Base-by-base conservation (phyloP, 2,113 vertebrate genomes). In the Alosa alosa region DNA sequence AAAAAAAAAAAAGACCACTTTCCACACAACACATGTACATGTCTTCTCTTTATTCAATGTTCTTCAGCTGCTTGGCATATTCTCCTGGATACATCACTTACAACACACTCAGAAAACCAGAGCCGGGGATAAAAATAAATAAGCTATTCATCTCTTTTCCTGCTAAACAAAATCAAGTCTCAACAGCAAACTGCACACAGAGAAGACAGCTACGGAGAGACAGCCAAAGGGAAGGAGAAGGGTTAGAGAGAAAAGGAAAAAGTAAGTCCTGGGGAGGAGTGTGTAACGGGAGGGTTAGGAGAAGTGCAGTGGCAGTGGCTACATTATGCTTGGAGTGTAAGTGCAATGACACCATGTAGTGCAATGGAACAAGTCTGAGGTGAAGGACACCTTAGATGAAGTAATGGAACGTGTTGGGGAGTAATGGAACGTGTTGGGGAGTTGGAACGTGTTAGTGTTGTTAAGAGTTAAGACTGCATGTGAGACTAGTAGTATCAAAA, bases 41-140 rank as follows among this genome's bases (percentile, higher is more conserved):
- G 87, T 87, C 82, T 7, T 82, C 87, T 89, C 84, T 94, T 95
- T 94, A 93, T 93, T 93, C 49, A 81, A 55, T 49, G 50, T 85
- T 86, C 88, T 85, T 84, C 83, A 84, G 89, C 84, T 87, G 88
- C 31, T 88, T 88, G 87, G 87, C 75, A 86, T 78, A 86, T 90
- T 90, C 88, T 72, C 78, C 84, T 82, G 44, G 85, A 88, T 86
- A 84, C 85, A 84, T 89, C 83, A 88, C 93, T 89, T 89, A 85
- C 22, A 88, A 88, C 72, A 81, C 47, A 83, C 88, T 75, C 22
- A 86, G 82, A 64, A 83, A 88, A 88, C 86, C 82, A 86, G 89
- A 45, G 88, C 87, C 91, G 84, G 78, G 36, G 78, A 84, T 41
- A 39, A 75, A 60, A 46, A 81, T 89, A 75, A 86, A 81, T 25